A percentile compares a stretch with the other conserved stretches of the same genome.
Conservation (phyloP, 2,888 invertebrate genomes). For the Trichopoda pennipes region DNA sequence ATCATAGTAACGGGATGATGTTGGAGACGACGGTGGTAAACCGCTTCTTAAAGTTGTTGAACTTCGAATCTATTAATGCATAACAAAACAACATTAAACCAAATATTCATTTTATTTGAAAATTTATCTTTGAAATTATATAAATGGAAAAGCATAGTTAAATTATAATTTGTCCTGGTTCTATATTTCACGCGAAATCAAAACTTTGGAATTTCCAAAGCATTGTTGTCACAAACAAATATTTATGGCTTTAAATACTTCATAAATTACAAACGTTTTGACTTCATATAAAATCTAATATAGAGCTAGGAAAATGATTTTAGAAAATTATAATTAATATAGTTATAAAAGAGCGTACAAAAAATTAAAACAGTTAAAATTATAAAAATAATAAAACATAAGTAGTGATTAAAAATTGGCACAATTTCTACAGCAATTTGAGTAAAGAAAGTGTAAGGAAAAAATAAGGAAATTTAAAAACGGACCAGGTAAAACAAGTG, state of each 20-base stretch:
- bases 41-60: conserved; percentile 74
- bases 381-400: conserved; percentile 28
- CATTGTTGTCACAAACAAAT: too few relatives aligned
- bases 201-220: too few relatives aligned
- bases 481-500: conserved; percentile 34
- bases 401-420: conserved; percentile 45
- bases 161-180: not conserved
- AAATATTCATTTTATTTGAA: not conserved
- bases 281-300: too few relatives aligned
- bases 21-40: conserved; percentile 79
- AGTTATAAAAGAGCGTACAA: conserved; percentile 31
- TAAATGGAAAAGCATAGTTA: not conserved
- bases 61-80: conserved; percentile 74
- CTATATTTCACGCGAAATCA: too few relatives aligned
- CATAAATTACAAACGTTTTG: too few relatives aligned
- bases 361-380: conserved; percentile 36
- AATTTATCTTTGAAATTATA: not conserved
- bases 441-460: conserved; percentile 38
- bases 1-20: conserved; percentile 79
- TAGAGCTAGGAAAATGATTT: not conserved
- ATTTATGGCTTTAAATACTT: too few relatives aligned
- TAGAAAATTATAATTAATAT: conserved; percentile 33
- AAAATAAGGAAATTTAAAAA: conserved; percentile 31
- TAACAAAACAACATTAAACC: not conserved
- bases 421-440: conserved; percentile 45